phyloP scores from a whole-genome alignment of 35 echinoderm and acorn worm genomes.

The Holothuria glaberrima region DNA sequence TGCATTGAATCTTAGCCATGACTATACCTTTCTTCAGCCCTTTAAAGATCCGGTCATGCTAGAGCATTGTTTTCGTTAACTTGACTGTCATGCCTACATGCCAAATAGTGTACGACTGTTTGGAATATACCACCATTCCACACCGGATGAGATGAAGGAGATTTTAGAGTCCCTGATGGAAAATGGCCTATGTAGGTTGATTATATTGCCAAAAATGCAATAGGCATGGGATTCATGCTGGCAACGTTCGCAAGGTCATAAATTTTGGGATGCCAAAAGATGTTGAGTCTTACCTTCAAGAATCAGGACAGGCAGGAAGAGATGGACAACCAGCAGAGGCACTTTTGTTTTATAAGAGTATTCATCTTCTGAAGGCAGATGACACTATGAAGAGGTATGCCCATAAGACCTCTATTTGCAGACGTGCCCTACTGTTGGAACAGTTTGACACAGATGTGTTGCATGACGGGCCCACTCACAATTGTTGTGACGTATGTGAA shows the following conservation, averaged over 20 bases:
- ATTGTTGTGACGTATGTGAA: conserved; percentile 35
- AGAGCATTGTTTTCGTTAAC: conserved; percentile 23
- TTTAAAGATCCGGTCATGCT: no score
- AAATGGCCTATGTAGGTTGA: not conserved
- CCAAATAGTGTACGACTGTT: not conserved
- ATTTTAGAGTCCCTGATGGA: conserved; percentile 4
- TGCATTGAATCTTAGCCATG: no score
- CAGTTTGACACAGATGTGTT: conserved; percentile 8
- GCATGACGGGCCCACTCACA: not conserved
- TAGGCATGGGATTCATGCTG: conserved; percentile 16
- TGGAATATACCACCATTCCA: conserved; percentile 24
- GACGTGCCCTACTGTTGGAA: not conserved
- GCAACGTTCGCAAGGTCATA: not conserved
- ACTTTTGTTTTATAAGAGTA: conserved; percentile 6
- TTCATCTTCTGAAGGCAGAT: conserved; percentile 34
- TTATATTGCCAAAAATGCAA: conserved; percentile 27
- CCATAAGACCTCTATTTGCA: not conserved
- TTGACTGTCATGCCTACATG: not conserved
- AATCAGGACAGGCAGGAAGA: conserved; percentile 5
- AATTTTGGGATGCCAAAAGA: conserved; percentile 31
- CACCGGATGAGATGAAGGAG: conserved; percentile 26
- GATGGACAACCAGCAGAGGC: conserved; percentile 2
- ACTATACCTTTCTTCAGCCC: no score
- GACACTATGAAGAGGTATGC: conserved; percentile 1
- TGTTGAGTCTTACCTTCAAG: not conserved